phyloP scores from a whole-genome alignment of 1,140 invertebrate species.

The Apis florea region DNA sequence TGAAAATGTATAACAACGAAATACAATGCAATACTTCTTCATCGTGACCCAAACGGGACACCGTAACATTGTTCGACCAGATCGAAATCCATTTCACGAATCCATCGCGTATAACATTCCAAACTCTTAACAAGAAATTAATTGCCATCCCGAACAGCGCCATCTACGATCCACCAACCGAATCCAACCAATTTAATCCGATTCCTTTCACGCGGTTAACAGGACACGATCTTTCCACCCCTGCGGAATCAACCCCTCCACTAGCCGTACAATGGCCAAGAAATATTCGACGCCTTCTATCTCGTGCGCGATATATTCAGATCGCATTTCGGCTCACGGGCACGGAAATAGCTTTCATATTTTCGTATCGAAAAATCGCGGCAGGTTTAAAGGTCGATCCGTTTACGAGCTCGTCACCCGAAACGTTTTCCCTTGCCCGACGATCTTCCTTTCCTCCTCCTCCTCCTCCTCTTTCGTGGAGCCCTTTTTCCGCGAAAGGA shows the following conservation, averaged over 20 bases:
- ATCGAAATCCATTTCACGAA: no score
- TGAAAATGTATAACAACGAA: no score
- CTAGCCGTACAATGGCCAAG: not conserved
- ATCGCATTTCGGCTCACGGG: not conserved
- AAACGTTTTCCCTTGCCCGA: conserved; percentile 7
- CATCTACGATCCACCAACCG: no score
- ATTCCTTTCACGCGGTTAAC: not conserved
- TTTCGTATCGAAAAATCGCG: conserved; percentile 39
- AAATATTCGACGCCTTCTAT: conserved; percentile 8
- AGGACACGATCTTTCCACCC: not conserved
- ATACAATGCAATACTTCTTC: no score
- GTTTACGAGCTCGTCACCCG: conserved; percentile 12
- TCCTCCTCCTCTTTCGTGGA: not conserved
- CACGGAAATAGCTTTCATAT: conserved; percentile 35
- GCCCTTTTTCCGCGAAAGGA: conserved; percentile 17
- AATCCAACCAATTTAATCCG: not conserved
- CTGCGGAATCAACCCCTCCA: not conserved
- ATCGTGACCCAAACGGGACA: no score
- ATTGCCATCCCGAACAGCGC: no score
- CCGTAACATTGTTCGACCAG: no score
- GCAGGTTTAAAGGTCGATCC: not conserved
- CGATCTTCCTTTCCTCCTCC: not conserved
- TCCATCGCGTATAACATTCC: no score
- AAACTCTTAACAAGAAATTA: no score
- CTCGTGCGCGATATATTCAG: conserved; percentile 33